These are phyloP conservation scores for Heliconius nattereri DNA, from an alignment of 1,140 invertebrate species.

Conservation along the genomic window DNA sequence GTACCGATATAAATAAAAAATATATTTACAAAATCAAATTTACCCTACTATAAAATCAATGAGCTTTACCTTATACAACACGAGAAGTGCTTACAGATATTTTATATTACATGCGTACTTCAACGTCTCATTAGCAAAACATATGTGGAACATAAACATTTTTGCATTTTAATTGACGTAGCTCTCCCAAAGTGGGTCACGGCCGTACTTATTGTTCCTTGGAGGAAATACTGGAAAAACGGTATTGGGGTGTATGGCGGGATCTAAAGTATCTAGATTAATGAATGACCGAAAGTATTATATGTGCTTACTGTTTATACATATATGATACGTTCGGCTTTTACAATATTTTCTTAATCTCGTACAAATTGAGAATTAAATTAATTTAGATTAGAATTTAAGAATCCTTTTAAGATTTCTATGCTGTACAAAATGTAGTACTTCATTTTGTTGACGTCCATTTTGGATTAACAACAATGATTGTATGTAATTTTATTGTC, in stretches of 20 bases:
- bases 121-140: conserved; percentile 24
- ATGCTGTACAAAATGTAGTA: too few species aligned
- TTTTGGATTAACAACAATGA: too few species aligned
- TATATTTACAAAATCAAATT: background rate
- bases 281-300: background rate
- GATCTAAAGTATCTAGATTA: background rate
- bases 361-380: too few species aligned
- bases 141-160: conserved; percentile 14
- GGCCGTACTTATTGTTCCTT: conserved; percentile 6
- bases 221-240: background rate
- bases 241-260: background rate
- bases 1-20: too few species aligned
- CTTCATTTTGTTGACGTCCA: too few species aligned
- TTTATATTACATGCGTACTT: background rate
- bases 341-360: too few species aligned
- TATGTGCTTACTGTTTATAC: too few species aligned
- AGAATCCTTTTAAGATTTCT: too few species aligned
- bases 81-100: too few species aligned
- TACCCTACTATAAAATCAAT: background rate
- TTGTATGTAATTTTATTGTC: too few species aligned
- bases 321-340: too few species aligned
- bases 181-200: conserved; percentile 14
- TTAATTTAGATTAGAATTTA: too few species aligned
- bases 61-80: background rate
- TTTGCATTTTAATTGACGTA: conserved; percentile 18